A percentile compares a stretch with the other conserved stretches of the same genome.
phyloP scores from a whole-genome alignment of 2,888 invertebrate species.

The Boloria euphrosyne region DNA sequence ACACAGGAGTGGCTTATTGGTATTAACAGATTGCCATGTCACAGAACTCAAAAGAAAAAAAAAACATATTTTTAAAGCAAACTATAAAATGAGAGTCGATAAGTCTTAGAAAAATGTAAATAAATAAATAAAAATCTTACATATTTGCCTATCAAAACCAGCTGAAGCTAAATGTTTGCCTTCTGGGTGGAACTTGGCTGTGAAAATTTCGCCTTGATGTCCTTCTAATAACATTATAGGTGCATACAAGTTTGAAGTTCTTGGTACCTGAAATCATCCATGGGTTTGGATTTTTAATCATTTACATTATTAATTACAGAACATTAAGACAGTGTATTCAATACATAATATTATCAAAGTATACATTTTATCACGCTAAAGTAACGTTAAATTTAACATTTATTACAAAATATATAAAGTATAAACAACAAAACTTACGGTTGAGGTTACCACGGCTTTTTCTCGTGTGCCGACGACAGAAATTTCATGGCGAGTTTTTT shows the following conservation, averaged over 20 bases:
- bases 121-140: conserved; percentile 81
- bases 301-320: background rate
- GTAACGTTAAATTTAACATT: background rate
- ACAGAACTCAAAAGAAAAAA: no score
- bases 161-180: conserved; percentile 96
- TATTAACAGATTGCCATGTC: no score
- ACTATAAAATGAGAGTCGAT: no score
- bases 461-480: conserved; percentile 87
- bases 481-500: conserved; percentile 87
- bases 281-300: no score
- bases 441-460: conserved; percentile 87
- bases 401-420: no score
- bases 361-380: background rate
- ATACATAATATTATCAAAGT: background rate
- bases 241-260: conserved; percentile 94
- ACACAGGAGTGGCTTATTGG: no score
- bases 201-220: conserved; percentile 98
- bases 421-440: conserved; percentile 76
- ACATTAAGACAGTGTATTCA: background rate
- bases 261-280: conserved; percentile 79
- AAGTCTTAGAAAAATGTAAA: no score
- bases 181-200: conserved; percentile 96
- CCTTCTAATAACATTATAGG: conserved; percentile 98
- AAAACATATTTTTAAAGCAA: no score
- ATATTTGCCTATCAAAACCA: conserved; percentile 97